Conservation (phyloP, 92 coral and sea anemone species). For the Heliopora coerulea region DNA sequence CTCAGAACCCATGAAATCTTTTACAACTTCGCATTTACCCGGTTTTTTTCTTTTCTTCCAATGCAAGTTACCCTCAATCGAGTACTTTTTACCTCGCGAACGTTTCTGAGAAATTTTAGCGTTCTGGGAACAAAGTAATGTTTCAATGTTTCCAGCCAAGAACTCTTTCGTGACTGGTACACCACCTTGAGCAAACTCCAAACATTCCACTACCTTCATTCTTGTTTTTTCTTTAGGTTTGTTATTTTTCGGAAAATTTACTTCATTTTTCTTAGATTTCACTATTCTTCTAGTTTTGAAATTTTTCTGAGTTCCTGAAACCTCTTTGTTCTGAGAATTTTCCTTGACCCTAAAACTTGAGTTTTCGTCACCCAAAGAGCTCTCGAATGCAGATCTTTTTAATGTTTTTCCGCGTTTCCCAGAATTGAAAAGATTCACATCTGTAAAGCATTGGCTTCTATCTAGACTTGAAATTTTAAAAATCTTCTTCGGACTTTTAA, state of each 20-base stretch:
- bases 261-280: not conserved
- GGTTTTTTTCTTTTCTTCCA: not conserved
- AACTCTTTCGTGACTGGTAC: not conserved
- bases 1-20: not conserved
- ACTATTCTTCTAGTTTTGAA: not conserved
- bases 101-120: not conserved
- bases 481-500: not conserved
- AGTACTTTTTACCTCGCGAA: not conserved
- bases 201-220: constrained; percentile 12
- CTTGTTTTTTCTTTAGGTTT: constrained; percentile 17
- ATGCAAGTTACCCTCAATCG: not conserved
- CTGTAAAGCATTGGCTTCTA: not conserved
- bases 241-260: not conserved
- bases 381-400: not conserved
- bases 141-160: too few species aligned
- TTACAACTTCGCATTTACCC: not conserved
- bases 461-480: not conserved
- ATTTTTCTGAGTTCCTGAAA: not conserved
- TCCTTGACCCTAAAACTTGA: not conserved
- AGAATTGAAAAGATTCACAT: not conserved
- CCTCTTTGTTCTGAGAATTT: not conserved
- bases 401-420: constrained; percentile 1
- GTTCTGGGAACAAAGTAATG: not conserved
- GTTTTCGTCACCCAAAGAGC: not conserved
- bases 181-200: not conserved